Base-by-base conservation (phyloP, 2,888 invertebrate species). In the Masnerella sp. region DNA sequence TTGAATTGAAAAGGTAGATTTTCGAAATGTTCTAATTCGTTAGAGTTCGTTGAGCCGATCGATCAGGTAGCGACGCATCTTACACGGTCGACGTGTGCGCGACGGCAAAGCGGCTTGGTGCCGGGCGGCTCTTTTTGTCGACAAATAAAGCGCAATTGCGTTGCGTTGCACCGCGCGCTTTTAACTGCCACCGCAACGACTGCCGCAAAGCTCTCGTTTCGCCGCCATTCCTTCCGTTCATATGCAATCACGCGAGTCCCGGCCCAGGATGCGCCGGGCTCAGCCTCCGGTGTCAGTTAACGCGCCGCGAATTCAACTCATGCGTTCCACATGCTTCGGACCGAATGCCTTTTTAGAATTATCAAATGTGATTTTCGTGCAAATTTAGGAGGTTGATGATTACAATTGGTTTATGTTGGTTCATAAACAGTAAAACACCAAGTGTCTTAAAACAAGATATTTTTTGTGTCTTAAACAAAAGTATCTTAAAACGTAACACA, bases 91-190 rank as follows among this genome's bases (percentile, higher is more conserved):
- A 58, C 51, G 47, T 42, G 51, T 43, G 51, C 20, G 22, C 40
- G 38, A 51, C 64, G 49, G 56, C 43, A 42, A 52, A 45, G 54
- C 54, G 61, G 56, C 47, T 45, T 47, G 38, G 18, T 51, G 58
- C 28, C 18, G 43, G 34, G 54, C 20, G 11, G 32, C 59, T 42
- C 67, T 70, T 75, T 77, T 59, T 74, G 69, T 68, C 61, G 65
- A 52, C 69, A 58, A 79, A 80, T 74, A 49, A 74, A 74, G 67
- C 78, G 80, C 76, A 79, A 80, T 79, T 80, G 78, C 78, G 77
- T 68, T 62, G 70, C 56, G 77, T 76, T 65, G 65, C 59, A 51
- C 65, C 59, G 30, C 52, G 62, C 69, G 69, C 69, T 70, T 70
- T 74, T 69, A 69, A 65, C 69, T 51, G 38, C 59, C 34, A 70